Conservation (phyloP, 2,888 invertebrate genomes). For the Julus scandinavius region DNA sequence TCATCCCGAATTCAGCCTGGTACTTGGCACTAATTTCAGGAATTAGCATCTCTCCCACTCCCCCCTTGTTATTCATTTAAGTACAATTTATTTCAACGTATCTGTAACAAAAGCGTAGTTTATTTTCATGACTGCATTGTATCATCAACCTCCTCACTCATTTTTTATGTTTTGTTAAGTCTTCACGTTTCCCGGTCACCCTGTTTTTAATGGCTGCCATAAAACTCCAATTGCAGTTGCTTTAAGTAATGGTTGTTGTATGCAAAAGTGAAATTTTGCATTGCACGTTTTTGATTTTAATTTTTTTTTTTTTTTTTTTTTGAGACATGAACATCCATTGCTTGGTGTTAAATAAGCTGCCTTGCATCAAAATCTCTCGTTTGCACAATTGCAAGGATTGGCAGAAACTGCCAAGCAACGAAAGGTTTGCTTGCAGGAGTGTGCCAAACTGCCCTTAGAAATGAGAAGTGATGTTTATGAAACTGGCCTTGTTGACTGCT, state of each 20-base stretch:
- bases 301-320: background rate
- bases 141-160: background rate
- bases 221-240: background rate
- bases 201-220: background rate
- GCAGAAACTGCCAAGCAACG: background rate
- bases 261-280: conserved; percentile 33
- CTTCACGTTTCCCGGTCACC: background rate
- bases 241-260: background rate
- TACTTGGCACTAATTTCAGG: background rate
- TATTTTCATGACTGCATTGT: background rate
- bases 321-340: background rate
- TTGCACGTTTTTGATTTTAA: background rate
- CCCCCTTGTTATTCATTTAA: background rate
- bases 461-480: background rate
- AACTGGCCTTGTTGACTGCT: background rate
- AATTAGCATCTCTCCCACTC: background rate
- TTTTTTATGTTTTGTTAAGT: background rate
- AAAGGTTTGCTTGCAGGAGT: background rate
- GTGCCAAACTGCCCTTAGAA: background rate
- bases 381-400: background rate
- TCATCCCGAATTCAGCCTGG: background rate
- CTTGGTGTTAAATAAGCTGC: background rate
- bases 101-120: background rate
- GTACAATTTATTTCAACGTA: background rate
- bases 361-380: background rate